Conservation (phyloP, 2,113 vertebrate genomes). For the Strix aluco region DNA sequence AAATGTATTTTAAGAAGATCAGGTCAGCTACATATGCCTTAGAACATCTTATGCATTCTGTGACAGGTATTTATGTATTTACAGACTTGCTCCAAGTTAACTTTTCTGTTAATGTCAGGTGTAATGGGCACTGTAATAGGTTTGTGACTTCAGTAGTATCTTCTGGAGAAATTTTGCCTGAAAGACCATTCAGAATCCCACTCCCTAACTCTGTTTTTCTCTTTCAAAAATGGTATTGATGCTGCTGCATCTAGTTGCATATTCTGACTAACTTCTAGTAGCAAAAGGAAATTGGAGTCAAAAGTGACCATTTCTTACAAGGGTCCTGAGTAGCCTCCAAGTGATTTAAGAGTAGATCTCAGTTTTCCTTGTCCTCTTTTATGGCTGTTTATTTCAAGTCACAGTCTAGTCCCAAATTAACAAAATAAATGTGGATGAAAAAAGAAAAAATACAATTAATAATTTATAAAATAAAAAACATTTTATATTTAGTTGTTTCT, state of each 20-base stretch:
- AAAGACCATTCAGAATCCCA: background rate
- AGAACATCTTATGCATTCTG: background rate
- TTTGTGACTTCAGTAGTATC: background rate
- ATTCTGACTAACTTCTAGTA: background rate
- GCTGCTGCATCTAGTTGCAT: background rate
- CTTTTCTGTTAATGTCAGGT: background rate
- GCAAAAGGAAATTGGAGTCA: background rate
- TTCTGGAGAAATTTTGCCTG: background rate
- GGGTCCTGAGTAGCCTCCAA: background rate
- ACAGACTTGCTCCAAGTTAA: background rate
- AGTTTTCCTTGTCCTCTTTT: background rate
- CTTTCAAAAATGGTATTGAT: background rate
- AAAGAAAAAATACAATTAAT: background rate
- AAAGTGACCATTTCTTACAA: background rate
- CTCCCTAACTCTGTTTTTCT: background rate
- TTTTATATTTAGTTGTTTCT: slow-evolving; percentile 15
- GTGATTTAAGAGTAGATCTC: background rate
- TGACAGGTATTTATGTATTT: background rate
- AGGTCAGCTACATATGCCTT: fast-evolving
- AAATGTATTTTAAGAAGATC: background rate
- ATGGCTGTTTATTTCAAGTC: background rate
- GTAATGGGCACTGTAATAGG: background rate
- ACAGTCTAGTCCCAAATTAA: background rate
- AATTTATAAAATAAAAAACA: background rate
- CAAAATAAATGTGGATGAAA: background rate